Conservation (phyloP, 2,888 invertebrate species). For the Kuschelorhynchus macadamiae region DNA sequence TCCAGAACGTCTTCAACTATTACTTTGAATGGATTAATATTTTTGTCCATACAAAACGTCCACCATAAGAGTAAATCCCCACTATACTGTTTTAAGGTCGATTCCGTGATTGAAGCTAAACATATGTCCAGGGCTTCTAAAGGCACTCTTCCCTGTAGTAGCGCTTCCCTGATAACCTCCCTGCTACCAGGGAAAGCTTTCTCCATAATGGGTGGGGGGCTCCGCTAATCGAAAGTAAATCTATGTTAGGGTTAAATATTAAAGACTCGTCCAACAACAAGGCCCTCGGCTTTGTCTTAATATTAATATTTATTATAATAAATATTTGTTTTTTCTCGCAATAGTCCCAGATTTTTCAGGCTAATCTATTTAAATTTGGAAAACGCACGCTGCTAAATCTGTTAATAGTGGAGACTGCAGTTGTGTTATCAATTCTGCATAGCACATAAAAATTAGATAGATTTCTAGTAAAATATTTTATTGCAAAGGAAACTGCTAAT, state of each 20-base stretch:
- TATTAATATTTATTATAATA: neutral
- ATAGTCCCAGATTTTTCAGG: neutral
- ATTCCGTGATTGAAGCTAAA: too few relatives aligned
- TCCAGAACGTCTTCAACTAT: neutral
- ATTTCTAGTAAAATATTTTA: slow-evolving; percentile 49
- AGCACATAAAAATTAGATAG: slow-evolving; percentile 22
- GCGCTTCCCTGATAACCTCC: too few relatives aligned
- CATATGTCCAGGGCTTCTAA: too few relatives aligned
- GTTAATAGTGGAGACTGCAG: slow-evolving; percentile 27
- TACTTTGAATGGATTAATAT: too few relatives aligned
- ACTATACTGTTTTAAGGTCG: neutral
- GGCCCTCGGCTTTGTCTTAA: too few relatives aligned
- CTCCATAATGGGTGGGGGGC: too few relatives aligned
- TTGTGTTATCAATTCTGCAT: slow-evolving; percentile 35
- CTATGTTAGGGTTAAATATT: too few relatives aligned
- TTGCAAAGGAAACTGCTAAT: slow-evolving; percentile 48
- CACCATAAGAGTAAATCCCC: slow-evolving; percentile 53
- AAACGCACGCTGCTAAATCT: slow-evolving; percentile 22
- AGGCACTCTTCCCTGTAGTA: too few relatives aligned
- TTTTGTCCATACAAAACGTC: slow-evolving; percentile 46
- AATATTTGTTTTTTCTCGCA: slow-evolving; percentile 33
- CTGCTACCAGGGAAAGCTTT: too few relatives aligned
- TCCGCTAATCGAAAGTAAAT: too few relatives aligned
- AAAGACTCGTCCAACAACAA: too few relatives aligned
- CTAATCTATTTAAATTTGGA: slow-evolving; percentile 8